Conservation (phyloP, 1,140 invertebrate genomes). For the Bombus picipes region DNA sequence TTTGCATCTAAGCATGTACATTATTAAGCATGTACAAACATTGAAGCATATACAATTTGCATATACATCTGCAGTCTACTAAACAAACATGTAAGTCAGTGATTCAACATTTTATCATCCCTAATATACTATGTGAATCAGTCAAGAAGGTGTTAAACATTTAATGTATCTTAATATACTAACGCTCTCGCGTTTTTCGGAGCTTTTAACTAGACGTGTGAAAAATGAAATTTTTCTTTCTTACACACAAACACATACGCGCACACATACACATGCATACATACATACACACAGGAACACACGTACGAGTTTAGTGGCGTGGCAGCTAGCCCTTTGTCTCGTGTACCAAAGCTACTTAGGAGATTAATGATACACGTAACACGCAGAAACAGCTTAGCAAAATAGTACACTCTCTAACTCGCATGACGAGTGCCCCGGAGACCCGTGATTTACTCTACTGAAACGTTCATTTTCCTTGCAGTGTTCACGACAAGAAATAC, state of each 20-base stretch:
- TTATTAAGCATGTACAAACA: neutral
- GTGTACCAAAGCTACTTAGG: conserved; percentile 15
- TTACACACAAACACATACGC: neutral
- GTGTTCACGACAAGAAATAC: conserved; percentile 81
- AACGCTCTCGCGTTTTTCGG: neutral
- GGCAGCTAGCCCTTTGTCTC: neutral
- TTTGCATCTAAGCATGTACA: neutral
- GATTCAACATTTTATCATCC: neutral
- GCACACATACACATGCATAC: too few relatives aligned
- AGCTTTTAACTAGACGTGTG: neutral
- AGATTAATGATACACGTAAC: conserved; percentile 26
- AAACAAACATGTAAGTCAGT: neutral
- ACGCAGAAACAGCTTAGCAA: conserved; percentile 38
- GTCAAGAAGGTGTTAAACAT: neutral
- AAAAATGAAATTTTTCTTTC: neutral
- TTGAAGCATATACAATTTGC: too few relatives aligned
- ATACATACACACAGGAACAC: neutral
- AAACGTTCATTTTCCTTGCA: conserved; percentile 69
- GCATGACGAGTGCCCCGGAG: conserved; percentile 61
- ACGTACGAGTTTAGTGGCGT: neutral
- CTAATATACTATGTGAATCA: neutral
- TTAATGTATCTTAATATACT: neutral
- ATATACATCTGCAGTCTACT: too few relatives aligned
- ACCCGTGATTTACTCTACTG: neutral
- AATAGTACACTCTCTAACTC: conserved; percentile 61